phyloP scores from a whole-genome alignment of 2,888 invertebrate species.

The Druceiella hillmani region DNA sequence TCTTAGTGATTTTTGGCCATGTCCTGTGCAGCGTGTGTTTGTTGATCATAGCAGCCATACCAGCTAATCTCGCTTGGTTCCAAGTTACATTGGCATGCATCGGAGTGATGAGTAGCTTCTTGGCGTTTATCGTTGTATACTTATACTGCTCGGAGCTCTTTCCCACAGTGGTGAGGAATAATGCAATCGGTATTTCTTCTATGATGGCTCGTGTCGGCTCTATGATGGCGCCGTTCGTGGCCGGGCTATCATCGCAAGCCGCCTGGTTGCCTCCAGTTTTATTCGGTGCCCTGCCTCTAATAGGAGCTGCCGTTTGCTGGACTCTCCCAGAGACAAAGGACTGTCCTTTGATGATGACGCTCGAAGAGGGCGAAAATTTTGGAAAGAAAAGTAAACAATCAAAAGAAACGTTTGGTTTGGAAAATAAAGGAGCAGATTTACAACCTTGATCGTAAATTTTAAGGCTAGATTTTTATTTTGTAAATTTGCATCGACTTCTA shows the following conservation, averaged over 20 bases:
- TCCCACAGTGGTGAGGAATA: slow-evolving; percentile 83
- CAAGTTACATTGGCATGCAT: slow-evolving; percentile 55
- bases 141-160: slow-evolving; percentile 83
- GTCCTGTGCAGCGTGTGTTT: slow-evolving; percentile 56
- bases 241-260: slow-evolving; percentile 48
- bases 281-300: slow-evolving; percentile 64
- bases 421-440: too few relatives aligned
- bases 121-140: slow-evolving; percentile 82
- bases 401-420: too few relatives aligned
- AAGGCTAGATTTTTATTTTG: too few relatives aligned
- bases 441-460: too few relatives aligned
- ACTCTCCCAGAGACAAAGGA: too few relatives aligned
- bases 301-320: too few relatives aligned
- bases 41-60: slow-evolving; percentile 53
- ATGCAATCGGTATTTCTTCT: slow-evolving; percentile 84
- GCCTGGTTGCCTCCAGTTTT: slow-evolving; percentile 62
- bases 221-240: slow-evolving; percentile 78
- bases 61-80: slow-evolving; percentile 25
- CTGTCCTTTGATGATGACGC: too few relatives aligned
- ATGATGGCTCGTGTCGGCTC: slow-evolving; percentile 84
- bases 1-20: slow-evolving; percentile 60
- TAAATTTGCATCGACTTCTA: too few relatives aligned
- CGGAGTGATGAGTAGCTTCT: slow-evolving; percentile 74
- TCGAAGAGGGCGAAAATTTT: too few relatives aligned
- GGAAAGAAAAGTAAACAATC: too few relatives aligned